Evolutionary conservation across 1,140 invertebrate genomes (phyloP).

Genomic region (Apocrypta bakeri): DNA sequence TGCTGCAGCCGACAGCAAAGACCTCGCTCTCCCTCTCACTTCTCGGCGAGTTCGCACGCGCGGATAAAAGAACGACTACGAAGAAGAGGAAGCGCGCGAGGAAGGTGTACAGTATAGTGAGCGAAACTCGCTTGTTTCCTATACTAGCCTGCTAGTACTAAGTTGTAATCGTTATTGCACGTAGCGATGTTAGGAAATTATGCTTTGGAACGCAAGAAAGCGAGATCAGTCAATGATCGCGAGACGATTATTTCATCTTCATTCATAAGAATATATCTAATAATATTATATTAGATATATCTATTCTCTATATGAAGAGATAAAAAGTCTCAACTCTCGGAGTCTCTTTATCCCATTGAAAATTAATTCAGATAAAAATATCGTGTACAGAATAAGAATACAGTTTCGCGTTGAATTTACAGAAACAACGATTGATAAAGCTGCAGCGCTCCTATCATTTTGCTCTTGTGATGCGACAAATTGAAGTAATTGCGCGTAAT

Average conservation of each 20-base stretch:
- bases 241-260: background rate
- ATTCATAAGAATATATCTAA: too few species aligned
- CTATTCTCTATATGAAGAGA: too few species aligned
- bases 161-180: too few species aligned
- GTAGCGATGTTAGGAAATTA: conserved; percentile 18
- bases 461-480: background rate
- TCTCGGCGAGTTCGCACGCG: background rate
- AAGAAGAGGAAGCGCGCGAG: conserved; percentile 48
- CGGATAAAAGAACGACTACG: conserved; percentile 51
- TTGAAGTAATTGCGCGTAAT: conserved; percentile 33
- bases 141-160: background rate
- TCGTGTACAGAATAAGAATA: too few species aligned
- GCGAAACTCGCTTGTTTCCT: background rate
- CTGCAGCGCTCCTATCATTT: background rate
- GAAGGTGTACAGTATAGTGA: background rate
- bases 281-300: too few species aligned
- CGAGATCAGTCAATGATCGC: conserved; percentile 2
- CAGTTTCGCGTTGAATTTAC: too few species aligned
- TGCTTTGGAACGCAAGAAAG: conserved; percentile 33
- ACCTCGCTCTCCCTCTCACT: background rate
- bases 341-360: too few species aligned
- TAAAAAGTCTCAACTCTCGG: too few species aligned
- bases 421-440: conserved; percentile 29
- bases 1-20: background rate
- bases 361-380: too few species aligned